These are phyloP conservation scores for Cololabis saira DNA, from an alignment of 2,113 vertebrate genomes.

Conservation along the genomic window DNA sequence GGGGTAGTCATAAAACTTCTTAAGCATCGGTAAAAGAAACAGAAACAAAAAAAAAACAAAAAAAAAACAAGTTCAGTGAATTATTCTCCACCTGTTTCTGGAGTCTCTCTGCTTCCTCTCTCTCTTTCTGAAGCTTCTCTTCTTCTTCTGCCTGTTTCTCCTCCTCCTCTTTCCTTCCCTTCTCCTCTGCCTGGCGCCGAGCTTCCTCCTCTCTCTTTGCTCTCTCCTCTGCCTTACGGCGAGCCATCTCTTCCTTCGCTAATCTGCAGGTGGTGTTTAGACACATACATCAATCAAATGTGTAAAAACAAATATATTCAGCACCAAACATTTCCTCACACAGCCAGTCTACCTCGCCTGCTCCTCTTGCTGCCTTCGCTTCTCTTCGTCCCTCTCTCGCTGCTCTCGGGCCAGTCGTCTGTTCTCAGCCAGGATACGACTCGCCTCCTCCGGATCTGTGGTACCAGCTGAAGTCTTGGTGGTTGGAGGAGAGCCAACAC, in stretches of 20 bases:
- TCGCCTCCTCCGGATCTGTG: conserved; percentile 92
- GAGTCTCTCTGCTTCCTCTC: conserved; percentile 79
- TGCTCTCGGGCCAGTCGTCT: conserved; percentile 92
- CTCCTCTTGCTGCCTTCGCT: conserved; percentile 86
- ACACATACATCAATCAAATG: background rate
- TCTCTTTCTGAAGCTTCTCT: conserved; percentile 64
- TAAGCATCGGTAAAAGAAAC: background rate
- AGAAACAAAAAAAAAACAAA: background rate
- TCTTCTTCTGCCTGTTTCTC: conserved; percentile 80
- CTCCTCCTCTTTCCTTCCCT: conserved; percentile 76
- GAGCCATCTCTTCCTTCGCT: conserved; percentile 89
- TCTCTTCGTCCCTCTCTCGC: conserved; percentile 90
- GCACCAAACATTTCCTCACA: background rate
- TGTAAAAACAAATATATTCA: background rate
- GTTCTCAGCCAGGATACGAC: conserved; percentile 91
- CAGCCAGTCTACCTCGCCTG: conserved; percentile 82
- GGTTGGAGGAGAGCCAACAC: conserved; percentile 56
- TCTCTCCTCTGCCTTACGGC: conserved; percentile 87
- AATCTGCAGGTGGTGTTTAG: conserved; percentile 71
- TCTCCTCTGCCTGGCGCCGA: conserved; percentile 83
- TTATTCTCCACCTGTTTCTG: conserved; percentile 87
- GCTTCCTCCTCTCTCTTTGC: conserved; percentile 87
- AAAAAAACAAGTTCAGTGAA: background rate
- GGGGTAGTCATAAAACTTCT: background rate
- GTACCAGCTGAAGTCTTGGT: conserved; percentile 88